A percentile compares a stretch with the other conserved stretches of the same genome.
These are phyloP conservation scores for Stichopus horrens DNA, from an alignment of 53 echinoderm and acorn worm species.

Conservation along the genomic window DNA sequence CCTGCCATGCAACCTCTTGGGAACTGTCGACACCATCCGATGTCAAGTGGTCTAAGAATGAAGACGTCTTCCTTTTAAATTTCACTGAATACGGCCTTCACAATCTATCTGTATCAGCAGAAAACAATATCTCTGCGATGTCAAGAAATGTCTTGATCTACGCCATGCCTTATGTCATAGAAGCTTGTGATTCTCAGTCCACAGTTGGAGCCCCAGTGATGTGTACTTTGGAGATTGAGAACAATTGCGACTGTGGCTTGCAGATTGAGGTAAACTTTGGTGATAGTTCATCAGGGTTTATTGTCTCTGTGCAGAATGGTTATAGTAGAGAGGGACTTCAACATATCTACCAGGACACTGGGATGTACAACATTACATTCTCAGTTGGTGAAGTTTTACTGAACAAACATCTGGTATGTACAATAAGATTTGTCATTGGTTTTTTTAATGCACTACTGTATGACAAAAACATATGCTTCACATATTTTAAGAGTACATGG, in stretches of 20 bases:
- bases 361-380: conserved; percentile 18
- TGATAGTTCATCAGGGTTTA: background rate
- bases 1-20: background rate
- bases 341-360: background rate
- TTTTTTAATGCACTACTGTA: too few relatives aligned
- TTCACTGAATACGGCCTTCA: background rate
- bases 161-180: background rate
- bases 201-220: background rate
- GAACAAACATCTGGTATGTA: background rate
- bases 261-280: background rate
- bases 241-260: background rate
- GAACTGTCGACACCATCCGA: background rate
- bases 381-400: background rate
- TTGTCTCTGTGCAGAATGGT: background rate
- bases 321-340: background rate
- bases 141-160: background rate
- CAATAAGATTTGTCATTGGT: background rate
- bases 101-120: background rate
- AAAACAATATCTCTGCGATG: background rate
- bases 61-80: background rate
- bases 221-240: background rate
- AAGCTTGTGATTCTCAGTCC: background rate
- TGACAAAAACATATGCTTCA: too few relatives aligned
- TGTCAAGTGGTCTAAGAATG: background rate
- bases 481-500: too few relatives aligned